Base-by-base conservation (phyloP, 2,113 vertebrate species). In the Lucifuga dentata region DNA sequence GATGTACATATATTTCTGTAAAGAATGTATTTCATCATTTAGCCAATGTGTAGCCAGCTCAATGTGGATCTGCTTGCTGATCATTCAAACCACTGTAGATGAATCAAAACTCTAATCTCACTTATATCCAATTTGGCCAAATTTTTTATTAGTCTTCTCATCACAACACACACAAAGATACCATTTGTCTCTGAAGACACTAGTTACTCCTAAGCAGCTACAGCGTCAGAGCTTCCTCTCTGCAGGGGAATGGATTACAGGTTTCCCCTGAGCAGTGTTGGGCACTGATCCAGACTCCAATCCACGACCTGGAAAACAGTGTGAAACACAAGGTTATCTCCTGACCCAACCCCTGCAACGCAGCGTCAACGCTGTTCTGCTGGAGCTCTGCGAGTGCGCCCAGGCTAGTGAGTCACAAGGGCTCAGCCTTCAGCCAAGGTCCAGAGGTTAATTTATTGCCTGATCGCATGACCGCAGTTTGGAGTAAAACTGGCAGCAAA, bases 291-390 rank as follows among this genome's bases (percentile, higher is more conserved):
- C 69, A 80, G 73, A 70, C 63, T 51, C 19, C 45, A 16, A 43
- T 72, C 49, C 53, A 15, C 13, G 13, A 61, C 36, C 76, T 76
- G 81, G 85, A 77, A 83, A 73, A 69, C 76, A 55, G 36, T 55
- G 71, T 74, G 67, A 68, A 88, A 87, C 86, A 87, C 77, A 84
- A 85, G 86, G 87, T 91, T 85, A 83, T 88, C 85, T 77, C 64
- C 76, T 81, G 81, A 87, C 68, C 78, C 86, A 75, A 81, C 83
- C 83, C 79, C 78, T 57, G 69, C 69, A 17, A 66, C 48, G 75
- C 73, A 35, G 68, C 74, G 71, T 87, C 84, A 81, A 65, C 72
- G 40, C 73, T 57, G 76, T 68, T 81, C 73, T 53, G 65, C 68
- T 45, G n/a, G n/a, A n/a, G n/a, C n/a, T n/a, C n/a, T n/a, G 63